Evolutionary conservation across 1,140 invertebrate species (phyloP).

Genomic region (Nixonia krombeini): DNA sequence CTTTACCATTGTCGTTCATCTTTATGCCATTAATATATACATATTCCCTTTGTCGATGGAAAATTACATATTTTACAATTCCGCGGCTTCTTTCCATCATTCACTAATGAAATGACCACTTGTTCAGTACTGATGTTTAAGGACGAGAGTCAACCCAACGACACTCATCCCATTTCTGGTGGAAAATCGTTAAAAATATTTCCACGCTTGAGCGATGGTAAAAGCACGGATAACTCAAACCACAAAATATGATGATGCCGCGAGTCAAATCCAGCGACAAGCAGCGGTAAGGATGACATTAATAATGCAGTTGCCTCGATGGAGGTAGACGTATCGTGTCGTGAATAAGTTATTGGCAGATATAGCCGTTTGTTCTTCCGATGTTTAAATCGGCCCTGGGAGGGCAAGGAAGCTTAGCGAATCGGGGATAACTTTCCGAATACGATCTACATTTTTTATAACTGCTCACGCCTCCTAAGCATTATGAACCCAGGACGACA

Average conservation of each 20-base stretch:
- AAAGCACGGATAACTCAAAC: constrained; percentile 22
- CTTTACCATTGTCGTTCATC: constrained; percentile 41
- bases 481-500: too few relatives aligned
- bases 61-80: too few relatives aligned
- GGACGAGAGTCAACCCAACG: too few relatives aligned
- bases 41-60: constrained; percentile 27
- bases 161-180: too few relatives aligned
- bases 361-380: constrained; percentile 25
- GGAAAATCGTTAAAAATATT: constrained; percentile 12
- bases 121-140: too few relatives aligned
- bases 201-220: not conserved
- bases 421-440: too few relatives aligned
- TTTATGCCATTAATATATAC: constrained; percentile 44
- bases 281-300: constrained; percentile 15
- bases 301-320: constrained; percentile 14
- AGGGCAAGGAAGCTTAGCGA: constrained; percentile 14
- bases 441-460: too few relatives aligned
- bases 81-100: too few relatives aligned
- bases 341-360: constrained; percentile 31
- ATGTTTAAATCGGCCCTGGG: not conserved
- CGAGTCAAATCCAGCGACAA: constrained; percentile 16
- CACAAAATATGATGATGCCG: constrained; percentile 20
- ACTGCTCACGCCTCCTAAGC: too few relatives aligned
- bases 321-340: constrained; percentile 6
- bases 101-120: too few relatives aligned